phyloP scores from a whole-genome alignment of 2,888 invertebrate species.

The Hedychridium roseum region DNA sequence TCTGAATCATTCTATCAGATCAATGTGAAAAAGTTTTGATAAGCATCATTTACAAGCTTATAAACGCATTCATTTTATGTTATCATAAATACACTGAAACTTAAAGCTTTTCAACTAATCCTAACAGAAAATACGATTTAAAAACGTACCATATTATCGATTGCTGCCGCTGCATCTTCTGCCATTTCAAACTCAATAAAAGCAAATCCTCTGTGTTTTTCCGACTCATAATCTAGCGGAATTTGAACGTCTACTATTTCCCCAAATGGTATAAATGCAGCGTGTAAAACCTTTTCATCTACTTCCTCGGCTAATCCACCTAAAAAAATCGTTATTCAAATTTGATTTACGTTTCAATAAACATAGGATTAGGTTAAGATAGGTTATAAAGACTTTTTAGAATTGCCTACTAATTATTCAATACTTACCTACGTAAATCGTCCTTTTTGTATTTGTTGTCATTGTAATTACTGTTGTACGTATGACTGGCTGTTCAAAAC shows the following conservation, averaged over 20 bases:
- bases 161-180: conserved; percentile 98
- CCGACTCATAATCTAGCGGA: conserved; percentile 96
- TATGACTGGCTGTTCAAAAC: not conserved
- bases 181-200: conserved; percentile 97
- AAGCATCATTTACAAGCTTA: conserved; percentile 7
- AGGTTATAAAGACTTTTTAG: too few species aligned
- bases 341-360: too few species aligned
- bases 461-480: conserved; percentile 39
- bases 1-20: conserved; percentile 92
- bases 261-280: conserved; percentile 98
- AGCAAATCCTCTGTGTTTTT: conserved; percentile 98
- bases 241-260: conserved; percentile 98
- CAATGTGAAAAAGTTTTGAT: conserved; percentile 23
- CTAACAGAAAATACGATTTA: conserved; percentile 13
- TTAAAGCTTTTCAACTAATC: not conserved
- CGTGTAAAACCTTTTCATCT: conserved; percentile 92
- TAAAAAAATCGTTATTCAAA: too few species aligned
- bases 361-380: too few species aligned
- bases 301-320: conserved; percentile 93
- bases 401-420: conserved; percentile 1
- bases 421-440: conserved; percentile 76
- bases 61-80: conserved; percentile 10
- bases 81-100: not conserved
- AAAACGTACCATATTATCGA: conserved; percentile 91
- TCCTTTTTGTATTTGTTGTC: conserved; percentile 78